Evolutionary conservation across 1,140 invertebrate species (phyloP), one percentile per base, ranked within the genome.

Genomic region (Caenorhabditis latens): DNA sequence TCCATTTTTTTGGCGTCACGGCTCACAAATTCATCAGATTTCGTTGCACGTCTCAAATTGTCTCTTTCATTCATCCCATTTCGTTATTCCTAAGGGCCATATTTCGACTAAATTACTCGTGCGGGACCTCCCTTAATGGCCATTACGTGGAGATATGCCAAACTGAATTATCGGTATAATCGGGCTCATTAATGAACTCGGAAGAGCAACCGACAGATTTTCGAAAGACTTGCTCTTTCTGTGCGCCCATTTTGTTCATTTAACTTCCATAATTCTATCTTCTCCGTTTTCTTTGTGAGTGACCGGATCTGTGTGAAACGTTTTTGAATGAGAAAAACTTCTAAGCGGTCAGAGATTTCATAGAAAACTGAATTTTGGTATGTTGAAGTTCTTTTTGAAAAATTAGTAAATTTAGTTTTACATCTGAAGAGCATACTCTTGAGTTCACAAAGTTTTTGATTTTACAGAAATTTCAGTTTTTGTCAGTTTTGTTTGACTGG

Each of bases 21-120:
- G 21, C 71, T 79, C 71, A 79, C 71, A 50, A 79, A 79, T 79
- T 79, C 71, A 79, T 79, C 71, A 79, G 71, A 79, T 79, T 79
- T 79, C 46, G 71, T 50, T 79, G 71, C 71, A 71, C 42, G 24
- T 48, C 46, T 32, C 71, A 40, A 32, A 19, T 67, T 13, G 13
- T 32, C 24, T 67, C 63, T 71, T 71, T 46, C 43, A 32, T 48
- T 4, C 19, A 14, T 5, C 65, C 13, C 65, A 61, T 65, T 40
- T 65, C 21, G 32, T 32, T 71, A 79, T 50, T 79, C 21, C 46
- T 21, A 1, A 53, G n/a, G 43, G 71, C 71, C 71, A 79, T 79
- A 48, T 79, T 79, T 79, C 11, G 46, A 16, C 50, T n/a, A 79
- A 79, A 79, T 50, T 79, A 53, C 71, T 79, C 46, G 6, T 24